Conservation (phyloP, 2,113 vertebrate species). For the Solea solea region DNA sequence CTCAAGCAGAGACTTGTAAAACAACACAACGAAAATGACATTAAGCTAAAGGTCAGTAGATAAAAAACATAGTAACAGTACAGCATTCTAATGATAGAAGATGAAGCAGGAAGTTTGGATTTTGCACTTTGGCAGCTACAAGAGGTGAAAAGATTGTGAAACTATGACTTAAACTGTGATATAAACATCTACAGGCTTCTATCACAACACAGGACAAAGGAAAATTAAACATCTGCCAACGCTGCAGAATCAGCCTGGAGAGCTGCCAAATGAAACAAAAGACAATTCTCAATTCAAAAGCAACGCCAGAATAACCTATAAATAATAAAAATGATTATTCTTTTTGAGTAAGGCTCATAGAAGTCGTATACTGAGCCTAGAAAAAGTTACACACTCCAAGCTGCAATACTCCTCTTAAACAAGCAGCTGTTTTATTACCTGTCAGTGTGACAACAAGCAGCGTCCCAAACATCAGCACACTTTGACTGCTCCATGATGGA, state of each 20-base stretch:
- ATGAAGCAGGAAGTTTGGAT: neutral
- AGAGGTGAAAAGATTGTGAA: neutral
- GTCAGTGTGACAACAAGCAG: slow-evolving; percentile 87
- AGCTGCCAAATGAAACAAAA: neutral
- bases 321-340: too few species aligned
- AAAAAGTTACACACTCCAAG: too few species aligned
- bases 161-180: neutral
- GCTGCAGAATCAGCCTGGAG: too few species aligned
- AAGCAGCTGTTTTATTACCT: slow-evolving; percentile 73
- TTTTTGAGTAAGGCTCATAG: too few species aligned
- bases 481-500: slow-evolving; percentile 85
- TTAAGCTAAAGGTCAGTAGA: slow-evolving; percentile 27
- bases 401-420: too few species aligned
- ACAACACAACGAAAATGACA: neutral
- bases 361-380: too few species aligned
- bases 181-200: neutral
- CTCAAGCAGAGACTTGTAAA: slow-evolving; percentile 9
- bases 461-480: slow-evolving; percentile 90
- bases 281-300: too few species aligned
- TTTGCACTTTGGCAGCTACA: neutral
- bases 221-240: neutral
- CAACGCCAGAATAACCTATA: too few species aligned
- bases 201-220: neutral
- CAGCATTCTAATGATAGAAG: neutral
- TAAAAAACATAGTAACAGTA: neutral